These are phyloP conservation scores for Tetropium fuscum DNA, from an alignment of 2,888 invertebrate genomes.

Conservation along the genomic window DNA sequence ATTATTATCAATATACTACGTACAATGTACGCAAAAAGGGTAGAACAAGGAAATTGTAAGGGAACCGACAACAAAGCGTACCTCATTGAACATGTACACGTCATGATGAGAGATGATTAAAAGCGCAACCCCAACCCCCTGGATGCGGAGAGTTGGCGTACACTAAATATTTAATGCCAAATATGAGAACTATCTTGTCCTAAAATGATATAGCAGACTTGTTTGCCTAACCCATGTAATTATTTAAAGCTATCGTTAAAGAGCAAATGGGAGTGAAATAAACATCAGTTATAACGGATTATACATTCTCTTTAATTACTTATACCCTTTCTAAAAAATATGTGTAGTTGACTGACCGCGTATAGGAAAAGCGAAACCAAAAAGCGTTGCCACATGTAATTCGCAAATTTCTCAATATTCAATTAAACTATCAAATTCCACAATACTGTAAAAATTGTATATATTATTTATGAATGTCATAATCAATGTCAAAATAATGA, in stretches of 20 bases:
- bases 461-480: too few species aligned
- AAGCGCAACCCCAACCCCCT: conserved; percentile 14
- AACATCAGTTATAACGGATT: too few species aligned
- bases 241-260: conserved; percentile 8
- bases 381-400: too few species aligned
- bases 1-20: conserved; percentile 16
- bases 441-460: too few species aligned
- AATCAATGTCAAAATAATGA: too few species aligned
- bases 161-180: conserved; percentile 13
- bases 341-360: too few species aligned
- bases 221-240: conserved; percentile 14
- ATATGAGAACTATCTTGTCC: conserved; percentile 23
- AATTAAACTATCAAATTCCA: too few species aligned
- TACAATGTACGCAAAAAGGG: neutral
- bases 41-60: conserved; percentile 5
- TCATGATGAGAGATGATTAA: conserved; percentile 15
- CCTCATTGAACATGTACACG: conserved; percentile 16
- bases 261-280: conserved; percentile 5
- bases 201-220: conserved; percentile 19
- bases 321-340: too few species aligned
- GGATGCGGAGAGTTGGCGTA: conserved; percentile 4
- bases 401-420: too few species aligned
- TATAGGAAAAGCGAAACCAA: too few species aligned
- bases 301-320: too few species aligned
- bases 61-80: conserved; percentile 6